phyloP scores from a whole-genome alignment of 2,888 invertebrate species.

The Apotomis capreana region DNA sequence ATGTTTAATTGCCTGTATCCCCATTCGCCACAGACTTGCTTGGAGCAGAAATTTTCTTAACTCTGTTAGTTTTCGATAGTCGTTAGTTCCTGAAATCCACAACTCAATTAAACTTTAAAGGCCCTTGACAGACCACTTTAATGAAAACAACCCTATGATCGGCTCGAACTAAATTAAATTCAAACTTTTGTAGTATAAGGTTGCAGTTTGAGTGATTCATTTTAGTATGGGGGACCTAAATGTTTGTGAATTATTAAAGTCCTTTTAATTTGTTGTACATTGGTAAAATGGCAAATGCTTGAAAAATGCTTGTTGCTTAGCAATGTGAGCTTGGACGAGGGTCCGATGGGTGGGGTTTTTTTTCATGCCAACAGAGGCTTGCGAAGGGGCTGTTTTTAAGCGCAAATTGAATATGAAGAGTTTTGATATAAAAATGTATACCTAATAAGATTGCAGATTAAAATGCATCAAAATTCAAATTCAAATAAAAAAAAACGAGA shows the following conservation, averaged over 20 bases:
- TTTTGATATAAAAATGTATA: too few relatives aligned
- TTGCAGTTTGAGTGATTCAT: not conserved
- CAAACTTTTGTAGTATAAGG: not conserved
- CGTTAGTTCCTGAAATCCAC: constrained; percentile 68
- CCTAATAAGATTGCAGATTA: too few relatives aligned
- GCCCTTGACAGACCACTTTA: constrained; percentile 64
- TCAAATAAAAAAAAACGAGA: too few relatives aligned
- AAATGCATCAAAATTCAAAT: too few relatives aligned
- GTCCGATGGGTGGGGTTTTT: constrained; percentile 11
- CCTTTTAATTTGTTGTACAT: constrained; percentile 44
- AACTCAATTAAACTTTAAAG: constrained; percentile 77
- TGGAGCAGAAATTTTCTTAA: constrained; percentile 58
- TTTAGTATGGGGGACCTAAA: constrained; percentile 30
- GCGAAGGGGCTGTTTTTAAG: not conserved
- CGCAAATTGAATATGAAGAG: too few relatives aligned
- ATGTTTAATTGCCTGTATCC: constrained; percentile 39
- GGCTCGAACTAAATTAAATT: constrained; percentile 12
- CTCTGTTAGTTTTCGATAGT: constrained; percentile 64
- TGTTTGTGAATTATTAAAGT: constrained; percentile 44
- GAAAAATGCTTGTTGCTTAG: constrained; percentile 39
- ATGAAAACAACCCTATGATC: constrained; percentile 54
- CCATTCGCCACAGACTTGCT: constrained; percentile 44
- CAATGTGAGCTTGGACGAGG: constrained; percentile 17
- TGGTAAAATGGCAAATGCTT: constrained; percentile 29
- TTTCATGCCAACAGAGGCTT: not conserved